Base-by-base conservation (phyloP, 2,113 vertebrate genomes). In the Anolis carolinensis region DNA sequence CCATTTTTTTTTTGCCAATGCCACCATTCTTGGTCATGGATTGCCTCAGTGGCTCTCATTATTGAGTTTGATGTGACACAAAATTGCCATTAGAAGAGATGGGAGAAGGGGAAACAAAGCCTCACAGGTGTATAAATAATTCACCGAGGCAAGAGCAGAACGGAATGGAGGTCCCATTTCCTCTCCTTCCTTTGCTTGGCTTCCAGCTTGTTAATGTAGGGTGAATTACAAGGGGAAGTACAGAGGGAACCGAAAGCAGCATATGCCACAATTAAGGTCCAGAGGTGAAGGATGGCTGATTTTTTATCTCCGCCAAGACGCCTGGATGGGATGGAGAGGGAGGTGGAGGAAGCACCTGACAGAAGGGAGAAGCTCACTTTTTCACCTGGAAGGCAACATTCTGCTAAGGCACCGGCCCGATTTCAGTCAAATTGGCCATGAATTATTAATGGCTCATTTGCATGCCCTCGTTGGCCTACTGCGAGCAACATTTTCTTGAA, bases 401-500 rank as follows among this genome's bases (percentile, higher is more conserved):
- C 79, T 81, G 87, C 90, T 75, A 84, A 81, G 80, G 82, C 87
- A 91, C 88, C 75, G 93, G 82, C 87, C 72, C 48, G 67, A 9
- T 85, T 76, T 68, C 82, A 90, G 79, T 85, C 87, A 92, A 82
- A 89, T 3, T 88, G 86, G 86, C 82, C 14, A 16, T 68, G 87
- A 90, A 87, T 86, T 92, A 91, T 94, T 95, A 93, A 95, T 88
- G 90, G 67, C 20, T 87, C 78, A 90, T 95, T 90, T 95, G 83
- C 90, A 95, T 88, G 23, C 88, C 73, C 30, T 21, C 32, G 82
- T 87, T 91, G 90, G 36, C 86, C 77, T 84, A 34, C 50, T 10
- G 82, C 87, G 74, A 84, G 36, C 79, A 84, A 2, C 55, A 91
- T 62, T 62, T 83, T 14, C 83, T 2, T 30, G 27, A 44, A 3